phyloP scores from a whole-genome alignment of 2,888 invertebrate genomes.

The Clusia tigrina region DNA sequence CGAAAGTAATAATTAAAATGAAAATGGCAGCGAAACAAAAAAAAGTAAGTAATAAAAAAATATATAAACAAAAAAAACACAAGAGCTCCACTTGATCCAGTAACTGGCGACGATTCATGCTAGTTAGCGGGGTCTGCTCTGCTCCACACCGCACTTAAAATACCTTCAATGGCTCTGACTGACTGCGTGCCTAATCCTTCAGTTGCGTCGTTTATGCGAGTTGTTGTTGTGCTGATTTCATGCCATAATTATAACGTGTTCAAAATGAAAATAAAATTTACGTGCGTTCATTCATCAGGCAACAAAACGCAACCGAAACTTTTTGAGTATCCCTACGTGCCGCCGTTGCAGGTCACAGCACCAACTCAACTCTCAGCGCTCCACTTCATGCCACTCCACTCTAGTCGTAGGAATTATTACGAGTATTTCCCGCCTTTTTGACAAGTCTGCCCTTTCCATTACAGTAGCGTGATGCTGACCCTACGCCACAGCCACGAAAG shows the following conservation, averaged over 20 bases:
- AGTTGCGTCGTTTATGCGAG: neutral
- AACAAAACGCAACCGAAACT: slow-evolving; percentile 17
- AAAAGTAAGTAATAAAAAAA: neutral
- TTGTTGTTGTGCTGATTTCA: slow-evolving; percentile 42
- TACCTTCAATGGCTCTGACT: neutral
- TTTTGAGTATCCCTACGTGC: neutral
- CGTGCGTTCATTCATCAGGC: slow-evolving; percentile 50
- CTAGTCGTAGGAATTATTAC: neutral
- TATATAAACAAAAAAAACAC: neutral
- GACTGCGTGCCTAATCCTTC: neutral
- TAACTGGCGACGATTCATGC: too few species aligned
- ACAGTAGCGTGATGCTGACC: too few species aligned
- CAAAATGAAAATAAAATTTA: slow-evolving; percentile 22
- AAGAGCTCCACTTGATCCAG: neutral
- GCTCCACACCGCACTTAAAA: neutral
- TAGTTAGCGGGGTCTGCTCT: too few species aligned
- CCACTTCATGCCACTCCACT: neutral
- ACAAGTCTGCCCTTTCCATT: neutral
- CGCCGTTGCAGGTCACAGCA: too few species aligned
- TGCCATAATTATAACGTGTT: slow-evolving; percentile 51
- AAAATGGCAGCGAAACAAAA: neutral
- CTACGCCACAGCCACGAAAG: neutral
- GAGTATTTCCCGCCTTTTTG: neutral
- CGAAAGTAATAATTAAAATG: neutral
- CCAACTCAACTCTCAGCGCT: neutral